phyloP scores from a whole-genome alignment of 2,888 invertebrate genomes.

The Tiliacea citrago region DNA sequence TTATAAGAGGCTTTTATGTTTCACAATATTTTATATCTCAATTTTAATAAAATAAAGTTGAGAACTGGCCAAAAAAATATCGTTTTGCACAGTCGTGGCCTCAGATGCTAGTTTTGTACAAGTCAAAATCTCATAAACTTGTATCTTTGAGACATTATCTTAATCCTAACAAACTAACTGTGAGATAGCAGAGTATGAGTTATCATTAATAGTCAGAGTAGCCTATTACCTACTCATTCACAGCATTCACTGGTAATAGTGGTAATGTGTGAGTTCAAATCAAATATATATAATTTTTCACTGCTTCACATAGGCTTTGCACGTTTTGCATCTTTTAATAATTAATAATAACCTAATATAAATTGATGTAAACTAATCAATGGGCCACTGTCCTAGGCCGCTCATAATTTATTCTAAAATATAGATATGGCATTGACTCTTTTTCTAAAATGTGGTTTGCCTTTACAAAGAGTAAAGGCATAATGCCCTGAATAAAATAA shows the following conservation, averaged over 20 bases:
- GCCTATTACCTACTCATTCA: background rate
- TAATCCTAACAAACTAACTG: background rate
- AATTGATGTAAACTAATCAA: background rate
- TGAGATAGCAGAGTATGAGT: background rate
- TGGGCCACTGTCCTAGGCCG: background rate
- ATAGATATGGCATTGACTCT: background rate
- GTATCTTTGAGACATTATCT: background rate
- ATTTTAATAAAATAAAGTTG: background rate
- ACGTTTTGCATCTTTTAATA: background rate
- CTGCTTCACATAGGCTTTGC: background rate
- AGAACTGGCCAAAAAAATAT: no score
- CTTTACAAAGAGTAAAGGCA: background rate
- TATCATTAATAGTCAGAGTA: background rate
- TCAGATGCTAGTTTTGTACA: background rate
- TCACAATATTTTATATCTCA: background rate
- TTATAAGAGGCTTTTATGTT: background rate
- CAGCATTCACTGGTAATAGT: background rate
- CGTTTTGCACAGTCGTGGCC: background rate
- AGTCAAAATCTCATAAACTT: background rate
- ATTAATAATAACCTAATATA: no score
- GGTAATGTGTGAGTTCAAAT: background rate
- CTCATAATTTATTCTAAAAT: background rate
- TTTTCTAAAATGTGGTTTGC: constrained; percentile 7
- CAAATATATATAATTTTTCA: background rate
- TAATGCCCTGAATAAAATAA: constrained; percentile 4